Percentiles rank a stretch among this genome's conserved stretches.
Conservation (phyloP, 2,797 vertebrate genomes). For the Cirrhinus molitorella region DNA sequence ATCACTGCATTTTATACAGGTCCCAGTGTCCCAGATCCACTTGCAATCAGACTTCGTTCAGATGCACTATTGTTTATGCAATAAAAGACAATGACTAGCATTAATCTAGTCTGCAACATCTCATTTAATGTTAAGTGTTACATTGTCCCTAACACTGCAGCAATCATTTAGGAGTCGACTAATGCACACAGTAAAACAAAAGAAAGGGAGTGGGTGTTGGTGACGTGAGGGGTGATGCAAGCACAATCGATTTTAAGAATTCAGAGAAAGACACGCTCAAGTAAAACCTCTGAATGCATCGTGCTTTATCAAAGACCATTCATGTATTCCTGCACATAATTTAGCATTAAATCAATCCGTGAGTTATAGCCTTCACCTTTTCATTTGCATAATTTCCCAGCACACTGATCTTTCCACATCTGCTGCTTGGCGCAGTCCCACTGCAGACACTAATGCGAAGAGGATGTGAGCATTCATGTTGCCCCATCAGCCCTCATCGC, state of each 20-base stretch:
- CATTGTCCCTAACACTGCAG: background rate
- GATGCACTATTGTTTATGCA: conserved; percentile 41
- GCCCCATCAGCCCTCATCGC: conserved; percentile 35
- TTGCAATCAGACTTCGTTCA: conserved; percentile 37
- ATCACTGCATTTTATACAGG: conserved; percentile 21
- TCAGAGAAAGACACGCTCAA: background rate
- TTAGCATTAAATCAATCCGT: conserved; percentile 45
- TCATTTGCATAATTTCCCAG: conserved; percentile 53
- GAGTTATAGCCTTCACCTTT: conserved; percentile 46
- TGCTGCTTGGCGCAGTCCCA: conserved; percentile 47
- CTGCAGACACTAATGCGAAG: conserved; percentile 47
- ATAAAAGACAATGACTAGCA: background rate
- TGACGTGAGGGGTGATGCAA: background rate
- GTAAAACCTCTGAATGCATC: conserved; percentile 7
- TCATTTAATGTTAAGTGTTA: conserved; percentile 6
- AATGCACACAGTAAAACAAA: background rate
- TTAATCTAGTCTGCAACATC: conserved; percentile 31
- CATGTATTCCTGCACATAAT: conserved; percentile 26
- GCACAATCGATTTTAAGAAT: background rate
- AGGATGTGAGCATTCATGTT: conserved; percentile 48
- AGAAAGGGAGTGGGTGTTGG: background rate
- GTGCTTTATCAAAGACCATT: conserved; percentile 39
- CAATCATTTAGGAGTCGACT: background rate
- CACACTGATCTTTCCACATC: conserved; percentile 39
- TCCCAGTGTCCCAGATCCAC: conserved; percentile 50